Evolutionary conservation across 35 echinoderm and acorn worm species (phyloP).

Genomic region (Ophiothrix spiculata): DNA sequence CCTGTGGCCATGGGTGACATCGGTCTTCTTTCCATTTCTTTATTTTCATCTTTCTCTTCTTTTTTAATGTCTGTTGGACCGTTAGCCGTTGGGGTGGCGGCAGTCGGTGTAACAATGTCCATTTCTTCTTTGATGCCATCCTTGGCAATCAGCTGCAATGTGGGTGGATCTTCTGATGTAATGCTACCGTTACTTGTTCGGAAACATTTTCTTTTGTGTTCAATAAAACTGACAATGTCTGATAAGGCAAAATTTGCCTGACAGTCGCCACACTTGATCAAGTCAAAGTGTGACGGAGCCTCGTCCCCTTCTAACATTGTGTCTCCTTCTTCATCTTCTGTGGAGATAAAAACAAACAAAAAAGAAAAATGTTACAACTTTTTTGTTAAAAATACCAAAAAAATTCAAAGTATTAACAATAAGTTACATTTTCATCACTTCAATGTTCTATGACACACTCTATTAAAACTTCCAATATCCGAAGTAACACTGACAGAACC

Average conservation of each 20-base stretch:
- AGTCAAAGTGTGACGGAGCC: conserved; percentile 69
- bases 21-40: conserved; percentile 36
- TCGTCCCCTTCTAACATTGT: conserved; percentile 89
- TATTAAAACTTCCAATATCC: too few species aligned
- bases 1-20: conserved; percentile 11
- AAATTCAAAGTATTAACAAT: too few species aligned
- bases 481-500: too few species aligned
- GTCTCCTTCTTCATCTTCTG: conserved; percentile 74
- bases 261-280: conserved; percentile 93
- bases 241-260: conserved; percentile 72
- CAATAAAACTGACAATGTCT: conserved; percentile 97
- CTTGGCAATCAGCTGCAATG: conserved; percentile 12
- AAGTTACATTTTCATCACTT: too few species aligned
- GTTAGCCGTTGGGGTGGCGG: background rate
- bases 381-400: too few species aligned
- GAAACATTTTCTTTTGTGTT: conserved; percentile 90
- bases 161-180: background rate
- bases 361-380: background rate
- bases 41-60: conserved; percentile 10
- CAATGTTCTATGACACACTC: too few species aligned
- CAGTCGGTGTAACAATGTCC: background rate
- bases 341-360: background rate
- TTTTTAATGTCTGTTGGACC: background rate
- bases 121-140: conserved; percentile 8
- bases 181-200: conserved; percentile 13